Percentiles rank a stretch among this genome's conserved stretches.
These are phyloP conservation scores for Ictidomys tridecemlineatus DNA, from an alignment of 2,113 vertebrate genomes.

Conservation along the genomic window DNA sequence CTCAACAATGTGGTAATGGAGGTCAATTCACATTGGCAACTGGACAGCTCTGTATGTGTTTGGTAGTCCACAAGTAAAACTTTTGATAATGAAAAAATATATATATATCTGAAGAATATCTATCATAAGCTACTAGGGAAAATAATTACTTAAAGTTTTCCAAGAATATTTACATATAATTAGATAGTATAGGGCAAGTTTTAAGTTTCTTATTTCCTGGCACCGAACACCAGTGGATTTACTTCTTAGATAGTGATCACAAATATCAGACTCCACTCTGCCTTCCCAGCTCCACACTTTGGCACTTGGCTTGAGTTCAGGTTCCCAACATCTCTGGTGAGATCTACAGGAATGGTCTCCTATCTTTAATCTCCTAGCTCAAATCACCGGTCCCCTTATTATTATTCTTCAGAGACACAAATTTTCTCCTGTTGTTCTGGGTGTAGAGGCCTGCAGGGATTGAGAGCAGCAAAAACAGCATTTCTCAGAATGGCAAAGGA, in stretches of 20 bases:
- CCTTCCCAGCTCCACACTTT: not conserved
- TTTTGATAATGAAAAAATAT: not conserved
- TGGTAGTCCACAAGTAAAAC: not conserved
- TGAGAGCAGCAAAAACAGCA: not conserved
- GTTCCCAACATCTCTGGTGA: not conserved
- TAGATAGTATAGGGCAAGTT: not conserved
- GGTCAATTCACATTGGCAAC: not conserved
- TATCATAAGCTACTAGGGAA: not conserved
- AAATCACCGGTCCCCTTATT: not conserved
- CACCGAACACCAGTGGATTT: not conserved
- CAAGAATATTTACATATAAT: not conserved
- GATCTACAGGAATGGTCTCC: not conserved
- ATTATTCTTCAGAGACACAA: not conserved
- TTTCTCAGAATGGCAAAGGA: not conserved
- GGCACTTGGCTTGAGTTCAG: not conserved
- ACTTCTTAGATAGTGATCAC: not conserved
- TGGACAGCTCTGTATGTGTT: not conserved
- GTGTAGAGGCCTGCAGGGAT: not conserved
- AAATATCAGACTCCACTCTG: not conserved
- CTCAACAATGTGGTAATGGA: not conserved
- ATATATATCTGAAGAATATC: not conserved
- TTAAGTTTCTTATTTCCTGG: conserved; percentile 16
- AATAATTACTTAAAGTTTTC: not conserved
- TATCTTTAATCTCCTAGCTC: not conserved
- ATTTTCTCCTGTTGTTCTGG: not conserved